Base-by-base conservation (phyloP, 1,140 invertebrate species). In the Oscheius sp. region DNA sequence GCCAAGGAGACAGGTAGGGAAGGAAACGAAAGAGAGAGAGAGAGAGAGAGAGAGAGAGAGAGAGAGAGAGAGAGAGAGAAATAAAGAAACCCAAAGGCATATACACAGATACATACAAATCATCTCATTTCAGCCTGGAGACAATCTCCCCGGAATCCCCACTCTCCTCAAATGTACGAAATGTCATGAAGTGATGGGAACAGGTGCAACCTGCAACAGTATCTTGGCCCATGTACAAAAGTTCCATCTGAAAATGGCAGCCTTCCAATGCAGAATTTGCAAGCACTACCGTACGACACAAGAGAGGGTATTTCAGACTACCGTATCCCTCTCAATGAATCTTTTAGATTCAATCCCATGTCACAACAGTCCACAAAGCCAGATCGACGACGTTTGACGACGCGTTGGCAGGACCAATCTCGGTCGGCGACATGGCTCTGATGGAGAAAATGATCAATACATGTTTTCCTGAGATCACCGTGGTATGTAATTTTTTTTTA, bases 391-490 rank as follows among this genome's bases (percentile, higher is more conserved):
- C 35, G 3, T 71, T 71, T 34, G 69, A 71, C 34, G 58, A 59
- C 20, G 42, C 69, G n/a, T 34, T 71, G 36, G 69, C 69, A 13
- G 69, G 69, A 1, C 69, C 69, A n/a, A 34, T 71, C 3, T 71
- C 69, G 15, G 59, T 28, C 4, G 35, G 34, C 13, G 69, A 71
- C 34, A 71, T 71, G 69, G 36, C 31, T 3, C 58, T 63, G 23
- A 71, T 71, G 69, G 69, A 71, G 36, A 42, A 71, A 64, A 71
- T 71, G 69, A 71, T 71, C 13, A 71, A 35, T n/a, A 42, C 58
- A 15, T 71, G 69, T 18, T 71, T 71, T n/a, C 69, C 69, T 7
- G 58, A 49, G 29, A 23, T 71, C 15, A 65, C 58, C 31, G 59
- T 71, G 59, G 69, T 64, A 71, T 26, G 38, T 42, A 10, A 10